Evolutionary conservation across 1,140 invertebrate genomes (phyloP).

Genomic region (Bombus difficillimus): DNA sequence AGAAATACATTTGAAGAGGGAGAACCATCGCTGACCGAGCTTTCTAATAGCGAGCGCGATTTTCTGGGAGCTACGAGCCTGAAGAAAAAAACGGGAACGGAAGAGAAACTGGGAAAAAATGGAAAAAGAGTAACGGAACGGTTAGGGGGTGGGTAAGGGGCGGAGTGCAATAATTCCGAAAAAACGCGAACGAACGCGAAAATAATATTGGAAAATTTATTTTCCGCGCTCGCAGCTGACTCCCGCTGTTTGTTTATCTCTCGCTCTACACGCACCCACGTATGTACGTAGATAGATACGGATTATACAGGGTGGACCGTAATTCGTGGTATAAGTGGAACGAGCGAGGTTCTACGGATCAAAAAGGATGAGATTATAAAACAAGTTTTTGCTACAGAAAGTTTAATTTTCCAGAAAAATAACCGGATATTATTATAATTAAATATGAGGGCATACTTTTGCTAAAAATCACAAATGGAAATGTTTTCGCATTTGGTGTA

Average conservation of each 20-base stretch:
- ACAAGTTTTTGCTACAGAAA: neutral
- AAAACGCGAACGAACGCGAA: neutral
- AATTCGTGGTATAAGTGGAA: neutral
- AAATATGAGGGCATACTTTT: neutral
- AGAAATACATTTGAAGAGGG: slow-evolving; percentile 31
- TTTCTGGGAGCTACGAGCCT: neutral
- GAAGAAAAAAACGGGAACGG: neutral
- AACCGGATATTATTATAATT: neutral
- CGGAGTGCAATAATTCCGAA: neutral
- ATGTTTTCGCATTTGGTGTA: neutral
- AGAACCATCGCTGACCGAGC: neutral
- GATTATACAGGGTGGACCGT: neutral
- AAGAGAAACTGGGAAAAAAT: neutral
- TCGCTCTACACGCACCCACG: neutral
- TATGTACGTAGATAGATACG: neutral
- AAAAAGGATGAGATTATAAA: neutral
- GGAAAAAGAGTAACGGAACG: neutral
- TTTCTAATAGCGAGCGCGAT: slow-evolving; percentile 18
- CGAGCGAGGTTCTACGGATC: neutral
- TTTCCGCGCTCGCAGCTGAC: neutral
- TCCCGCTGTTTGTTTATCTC: slow-evolving; percentile 13
- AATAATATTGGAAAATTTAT: slow-evolving; percentile 45
- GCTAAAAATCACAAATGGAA: neutral
- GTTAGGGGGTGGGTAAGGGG: too few relatives aligned
- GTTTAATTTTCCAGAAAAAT: neutral